phyloP scores from a whole-genome alignment of 2,888 invertebrate species.

The Drosophila demipolita region DNA sequence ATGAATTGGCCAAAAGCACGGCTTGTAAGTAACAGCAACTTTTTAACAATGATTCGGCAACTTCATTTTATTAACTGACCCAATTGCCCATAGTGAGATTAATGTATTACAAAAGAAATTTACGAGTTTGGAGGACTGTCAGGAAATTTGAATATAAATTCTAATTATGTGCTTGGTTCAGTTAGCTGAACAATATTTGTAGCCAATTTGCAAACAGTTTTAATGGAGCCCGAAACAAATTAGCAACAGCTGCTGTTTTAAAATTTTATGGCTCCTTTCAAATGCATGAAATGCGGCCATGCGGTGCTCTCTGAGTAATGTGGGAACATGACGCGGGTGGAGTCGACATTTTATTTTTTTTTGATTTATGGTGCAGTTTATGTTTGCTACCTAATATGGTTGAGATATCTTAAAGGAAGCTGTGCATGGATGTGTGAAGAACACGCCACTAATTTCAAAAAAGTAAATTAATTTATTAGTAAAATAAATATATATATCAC shows the following conservation, averaged over 20 bases:
- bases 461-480: not conserved
- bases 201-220: conserved; percentile 44
- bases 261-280: conserved; percentile 45
- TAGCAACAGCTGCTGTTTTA: conserved; percentile 65
- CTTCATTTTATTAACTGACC: conserved; percentile 56
- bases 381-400: conserved; percentile 19
- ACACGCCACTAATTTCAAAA: conserved; percentile 1
- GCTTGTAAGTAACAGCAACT: conserved; percentile 17
- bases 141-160: conserved; percentile 32
- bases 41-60: conserved; percentile 67
- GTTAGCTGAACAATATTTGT: conserved; percentile 57
- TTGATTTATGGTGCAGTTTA: conserved; percentile 30
- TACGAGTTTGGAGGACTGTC: conserved; percentile 14
- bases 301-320: conserved; percentile 51
- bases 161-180: conserved; percentile 47
- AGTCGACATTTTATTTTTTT: conserved; percentile 17
- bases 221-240: conserved; percentile 67
- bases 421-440: conserved; percentile 34
- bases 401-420: conserved; percentile 2
- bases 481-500: not conserved
- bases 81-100: conserved; percentile 40
- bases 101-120: conserved; percentile 17
- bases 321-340: conserved; percentile 63
- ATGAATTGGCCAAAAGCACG: conserved; percentile 28
- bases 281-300: conserved; percentile 47